Evolutionary conservation across 2,113 vertebrate species (phyloP), one percentile per base, ranked within the genome.

Genomic region (Serilophus lunatus): DNA sequence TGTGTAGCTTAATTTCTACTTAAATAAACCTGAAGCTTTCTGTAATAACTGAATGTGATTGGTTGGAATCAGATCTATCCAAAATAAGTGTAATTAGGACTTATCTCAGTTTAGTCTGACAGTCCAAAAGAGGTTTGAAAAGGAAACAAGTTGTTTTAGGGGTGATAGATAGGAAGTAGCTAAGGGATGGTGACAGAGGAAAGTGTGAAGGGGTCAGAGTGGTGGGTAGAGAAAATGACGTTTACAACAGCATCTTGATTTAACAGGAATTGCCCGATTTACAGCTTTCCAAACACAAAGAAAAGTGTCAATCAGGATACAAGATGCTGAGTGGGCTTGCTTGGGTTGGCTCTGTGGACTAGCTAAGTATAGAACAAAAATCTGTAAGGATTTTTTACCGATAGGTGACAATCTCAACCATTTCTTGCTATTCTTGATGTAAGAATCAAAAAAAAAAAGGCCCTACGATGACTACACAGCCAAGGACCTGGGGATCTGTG

Each of bases 11-110:
- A 86, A 94, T 93, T 86, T 93, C 76, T 93, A 38, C 92, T 96
- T 95, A 91, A 92, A 93, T 81, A 92, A 96, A 92, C 88, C 86
- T 92, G 26, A 72, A 78, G 60, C 51, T 88, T 93, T 81, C 76
- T 88, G 72, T 59, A 63, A 83, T 81, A 92, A 71, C 44, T 40
- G 26, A 59, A 42, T 47, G 29, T 81, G 85, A 86, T 92, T 83
- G 57, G 68, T 33, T 74, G 64, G 82, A 86, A 74, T 81, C 22
- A 0, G 50, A 54, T 47, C 59, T 69, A 26, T 90, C 80, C 90
- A 63, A 95, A 93, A 69, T 49, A 88, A 47, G 44, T 12, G 91
- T 93, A 82, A 93, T 93, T 93, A 92, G 3, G 33, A 42, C 14
- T 89, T 86, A 82, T 90, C 80, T 92, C 72, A 33, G 38, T 86